Base-by-base conservation (phyloP, 2,888 invertebrate species). In the Tachina grossa region DNA sequence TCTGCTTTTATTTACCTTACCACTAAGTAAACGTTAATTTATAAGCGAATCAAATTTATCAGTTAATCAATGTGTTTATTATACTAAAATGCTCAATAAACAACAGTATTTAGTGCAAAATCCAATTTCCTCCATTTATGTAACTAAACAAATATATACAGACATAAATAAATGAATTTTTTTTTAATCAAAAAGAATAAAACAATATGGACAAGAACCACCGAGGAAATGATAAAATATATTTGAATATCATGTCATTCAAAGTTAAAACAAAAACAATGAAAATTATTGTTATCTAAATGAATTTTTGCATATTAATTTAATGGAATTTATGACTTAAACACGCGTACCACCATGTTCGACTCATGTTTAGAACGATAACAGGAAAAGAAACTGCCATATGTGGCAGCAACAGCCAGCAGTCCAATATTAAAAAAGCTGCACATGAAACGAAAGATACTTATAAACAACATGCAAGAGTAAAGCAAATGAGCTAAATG, bases 261-360 rank as follows among this genome's bases (percentile, higher is more conserved):
- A 45, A 76, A 22, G 9, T 43, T 13, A 59, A 65, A 41, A 61
- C 10, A 16, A 5, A 79, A 72, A 72, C n/a, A 49, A 59, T 53
- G 22, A 9, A 19, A 57, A 43, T 10, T 31, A 45, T 47, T 57
- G 14, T 80, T 83, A 85, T 85, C 79, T 71, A 59, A 79, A 69
- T 55, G 13, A 55, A 77, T 81, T 84, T 82, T 84, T 84, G 82
- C 81, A 82, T 82, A 82, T 82, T 84, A 82, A 82, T 82, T 82
- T 85, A 82, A 80, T 85, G 80, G 84, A 84, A 86, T 87, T 87
- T 83, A 87, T 87, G 84, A 79, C 77, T 81, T 68, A 55, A 87
- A 87, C 87, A 87, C 82, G 87, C 85, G 83, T 85, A 78, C 86
- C 78, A 79, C 87, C 87, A 87, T 87, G 87, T 85, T 85, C 77